phyloP scores from a whole-genome alignment of 1,140 invertebrate species.

The Penaeus chinensis region DNA sequence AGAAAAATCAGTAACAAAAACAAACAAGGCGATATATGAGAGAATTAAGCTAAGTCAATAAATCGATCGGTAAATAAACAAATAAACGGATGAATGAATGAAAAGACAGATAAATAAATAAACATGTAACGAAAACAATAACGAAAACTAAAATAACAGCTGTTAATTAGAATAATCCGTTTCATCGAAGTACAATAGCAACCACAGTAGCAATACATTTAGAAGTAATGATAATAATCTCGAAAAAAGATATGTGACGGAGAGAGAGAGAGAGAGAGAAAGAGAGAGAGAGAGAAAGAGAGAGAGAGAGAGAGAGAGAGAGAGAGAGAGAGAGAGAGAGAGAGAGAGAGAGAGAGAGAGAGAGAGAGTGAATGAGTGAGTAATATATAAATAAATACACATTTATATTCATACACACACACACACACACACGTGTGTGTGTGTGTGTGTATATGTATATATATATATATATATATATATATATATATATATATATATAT shows the following conservation, averaged over 20 bases:
- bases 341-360: slow-evolving; percentile 28
- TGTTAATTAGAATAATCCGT: background rate
- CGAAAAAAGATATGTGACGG: background rate
- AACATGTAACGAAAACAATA: background rate
- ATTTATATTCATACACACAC: no score
- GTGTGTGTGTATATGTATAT: no score
- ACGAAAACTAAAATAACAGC: background rate
- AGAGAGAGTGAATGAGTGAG: background rate
- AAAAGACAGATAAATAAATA: background rate
- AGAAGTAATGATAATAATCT: no score
- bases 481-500: no score
- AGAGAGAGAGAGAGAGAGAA: slow-evolving; percentile 10
- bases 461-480: no score
- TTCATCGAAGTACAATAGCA: background rate
- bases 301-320: slow-evolving; percentile 8
- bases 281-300: slow-evolving; percentile 2
- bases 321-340: slow-evolving; percentile 14
- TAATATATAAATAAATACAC: no score
- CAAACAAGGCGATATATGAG: background rate
- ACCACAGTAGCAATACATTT: no score
- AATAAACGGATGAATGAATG: background rate
- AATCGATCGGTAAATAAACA: background rate
- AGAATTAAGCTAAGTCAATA: background rate
- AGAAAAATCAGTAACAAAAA: no score
- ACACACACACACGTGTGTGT: no score